Evolutionary conservation across 2,113 vertebrate genomes (phyloP).

Genomic region (Chaenocephalus aceratus): DNA sequence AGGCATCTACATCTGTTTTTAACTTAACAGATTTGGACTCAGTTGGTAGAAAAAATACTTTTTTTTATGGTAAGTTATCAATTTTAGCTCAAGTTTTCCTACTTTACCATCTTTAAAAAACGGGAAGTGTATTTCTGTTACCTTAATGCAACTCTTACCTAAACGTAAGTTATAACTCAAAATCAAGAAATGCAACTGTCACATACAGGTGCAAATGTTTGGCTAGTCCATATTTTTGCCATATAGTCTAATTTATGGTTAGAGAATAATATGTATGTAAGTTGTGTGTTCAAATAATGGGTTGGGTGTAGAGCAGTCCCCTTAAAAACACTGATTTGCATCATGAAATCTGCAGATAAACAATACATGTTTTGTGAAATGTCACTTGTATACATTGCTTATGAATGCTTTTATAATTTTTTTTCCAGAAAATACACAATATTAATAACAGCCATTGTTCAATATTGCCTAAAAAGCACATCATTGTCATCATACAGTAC

Average conservation of each 20-base stretch:
- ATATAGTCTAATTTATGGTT: background rate
- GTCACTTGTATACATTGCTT: background rate
- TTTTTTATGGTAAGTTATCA: too few species aligned
- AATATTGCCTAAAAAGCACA: background rate
- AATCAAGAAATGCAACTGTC: background rate
- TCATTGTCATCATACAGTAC: background rate
- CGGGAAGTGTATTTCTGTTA: conserved; percentile 10
- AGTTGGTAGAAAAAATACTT: conserved; percentile 25
- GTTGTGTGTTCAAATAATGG: background rate
- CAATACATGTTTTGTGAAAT: background rate
- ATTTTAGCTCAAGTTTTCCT: conserved; percentile 35
- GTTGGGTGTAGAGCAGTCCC: too few species aligned
- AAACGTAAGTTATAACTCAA: background rate
- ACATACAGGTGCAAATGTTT: background rate
- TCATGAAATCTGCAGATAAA: background rate
- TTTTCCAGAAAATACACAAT: background rate
- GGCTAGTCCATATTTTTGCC: background rate
- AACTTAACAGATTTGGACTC: conserved; percentile 54
- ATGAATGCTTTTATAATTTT: too few species aligned
- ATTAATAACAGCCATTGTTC: background rate
- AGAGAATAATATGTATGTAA: background rate
- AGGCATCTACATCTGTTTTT: conserved; percentile 60
- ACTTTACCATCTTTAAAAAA: conserved; percentile 42
- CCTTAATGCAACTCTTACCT: conserved; percentile 10
- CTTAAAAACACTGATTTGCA: background rate